Percentiles rank a stretch among this genome's conserved stretches.
These are phyloP conservation scores for Drosophila sturtevanti DNA, from an alignment of 1,140 invertebrate genomes.

Conservation along the genomic window DNA sequence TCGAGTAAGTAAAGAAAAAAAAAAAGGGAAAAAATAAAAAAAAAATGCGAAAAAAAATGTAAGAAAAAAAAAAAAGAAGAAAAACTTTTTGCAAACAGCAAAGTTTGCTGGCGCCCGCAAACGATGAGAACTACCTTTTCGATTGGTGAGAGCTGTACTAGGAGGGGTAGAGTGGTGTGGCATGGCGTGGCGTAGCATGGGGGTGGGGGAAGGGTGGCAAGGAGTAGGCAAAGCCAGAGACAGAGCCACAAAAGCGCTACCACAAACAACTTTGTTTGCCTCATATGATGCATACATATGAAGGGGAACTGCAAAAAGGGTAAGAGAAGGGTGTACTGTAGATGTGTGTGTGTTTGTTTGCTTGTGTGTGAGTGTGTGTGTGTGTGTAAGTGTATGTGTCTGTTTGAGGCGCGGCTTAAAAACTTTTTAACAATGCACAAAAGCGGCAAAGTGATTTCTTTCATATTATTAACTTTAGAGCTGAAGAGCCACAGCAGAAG, in stretches of 20 bases:
- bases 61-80: slow-evolving; percentile 40
- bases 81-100: slow-evolving; percentile 68
- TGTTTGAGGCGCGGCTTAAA: slow-evolving; percentile 80
- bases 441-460: slow-evolving; percentile 80
- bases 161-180: neutral
- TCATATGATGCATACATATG: slow-evolving; percentile 49
- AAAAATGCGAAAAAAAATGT: slow-evolving; percentile 23
- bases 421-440: slow-evolving; percentile 81
- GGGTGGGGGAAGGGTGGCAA: neutral
- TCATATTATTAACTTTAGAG: slow-evolving; percentile 78
- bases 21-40: no score
- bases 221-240: slow-evolving; percentile 6
- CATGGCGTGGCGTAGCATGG: neutral
- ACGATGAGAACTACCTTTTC: slow-evolving; percentile 59
- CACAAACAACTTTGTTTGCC: slow-evolving; percentile 80
- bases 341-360: neutral
- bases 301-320: neutral
- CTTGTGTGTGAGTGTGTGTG: slow-evolving; percentile 3
- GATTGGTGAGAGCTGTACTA: slow-evolving; percentile 1
- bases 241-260: slow-evolving; percentile 69
- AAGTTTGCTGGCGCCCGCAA: slow-evolving; percentile 68
- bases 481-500: slow-evolving; percentile 26
- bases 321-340: neutral
- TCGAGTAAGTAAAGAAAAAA: slow-evolving; percentile 39
- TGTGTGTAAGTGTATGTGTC: neutral